Evolutionary conservation across 2,797 vertebrate species (phyloP).

Genomic region (Echiichthys vipera): DNA sequence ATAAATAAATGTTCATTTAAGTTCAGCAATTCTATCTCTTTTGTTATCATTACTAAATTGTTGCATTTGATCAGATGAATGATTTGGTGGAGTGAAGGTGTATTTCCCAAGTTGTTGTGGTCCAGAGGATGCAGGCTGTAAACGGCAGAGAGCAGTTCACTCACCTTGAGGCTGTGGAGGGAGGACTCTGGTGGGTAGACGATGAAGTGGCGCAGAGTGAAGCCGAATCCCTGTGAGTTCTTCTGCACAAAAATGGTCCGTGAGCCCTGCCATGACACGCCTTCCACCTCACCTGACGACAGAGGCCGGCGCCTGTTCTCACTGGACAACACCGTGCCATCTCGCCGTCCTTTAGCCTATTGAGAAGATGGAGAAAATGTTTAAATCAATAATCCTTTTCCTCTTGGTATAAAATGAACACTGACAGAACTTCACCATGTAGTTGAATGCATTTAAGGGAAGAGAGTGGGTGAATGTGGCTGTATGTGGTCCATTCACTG

Average conservation of each 20-base stretch:
- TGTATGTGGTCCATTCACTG: constrained; percentile 27
- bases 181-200: constrained; percentile 94
- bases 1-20: too few relatives aligned
- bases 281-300: constrained; percentile 75
- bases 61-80: too few relatives aligned
- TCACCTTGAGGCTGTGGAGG: constrained; percentile 88
- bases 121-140: too few relatives aligned
- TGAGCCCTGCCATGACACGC: constrained; percentile 84
- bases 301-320: constrained; percentile 78
- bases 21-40: too few relatives aligned
- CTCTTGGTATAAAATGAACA: neutral
- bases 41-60: too few relatives aligned
- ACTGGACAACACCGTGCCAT: constrained; percentile 85
- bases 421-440: neutral
- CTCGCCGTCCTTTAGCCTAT: constrained; percentile 84
- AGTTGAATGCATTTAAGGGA: constrained; percentile 8
- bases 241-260: constrained; percentile 90
- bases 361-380: constrained; percentile 4
- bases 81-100: too few relatives aligned
- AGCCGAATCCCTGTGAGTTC: constrained; percentile 93
- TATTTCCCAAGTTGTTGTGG: too few relatives aligned
- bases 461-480: constrained; percentile 41
- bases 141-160: neutral
- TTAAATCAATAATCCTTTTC: neutral
- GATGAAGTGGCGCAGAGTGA: constrained; percentile 97